Evolutionary conservation across 2,888 invertebrate species (phyloP).

Genomic region (Epirrhoe tristata): DNA sequence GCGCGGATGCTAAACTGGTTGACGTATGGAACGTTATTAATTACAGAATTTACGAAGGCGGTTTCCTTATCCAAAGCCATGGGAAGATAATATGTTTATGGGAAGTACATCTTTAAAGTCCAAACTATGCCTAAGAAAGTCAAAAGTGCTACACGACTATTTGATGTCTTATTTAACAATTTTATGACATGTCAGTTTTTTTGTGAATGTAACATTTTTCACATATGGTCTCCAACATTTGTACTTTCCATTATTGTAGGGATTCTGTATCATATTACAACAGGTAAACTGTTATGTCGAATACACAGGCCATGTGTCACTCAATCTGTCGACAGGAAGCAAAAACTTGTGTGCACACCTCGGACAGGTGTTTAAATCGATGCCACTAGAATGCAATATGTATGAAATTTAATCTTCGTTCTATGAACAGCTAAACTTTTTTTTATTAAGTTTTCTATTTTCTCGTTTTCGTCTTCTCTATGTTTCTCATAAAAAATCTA

Average conservation of each 20-base stretch:
- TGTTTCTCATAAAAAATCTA: too few species aligned
- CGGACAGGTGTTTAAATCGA: conserved; percentile 32
- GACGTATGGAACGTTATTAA: conserved; percentile 63
- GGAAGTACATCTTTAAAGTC: conserved; percentile 30
- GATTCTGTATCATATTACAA: conserved; percentile 27
- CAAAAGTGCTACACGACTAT: conserved; percentile 4
- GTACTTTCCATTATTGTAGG: conserved; percentile 14
- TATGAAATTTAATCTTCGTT: conserved; percentile 15
- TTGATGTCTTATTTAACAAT: neutral
- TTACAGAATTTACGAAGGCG: conserved; percentile 55
- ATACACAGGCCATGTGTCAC: conserved; percentile 31
- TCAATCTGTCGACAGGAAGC: conserved; percentile 28
- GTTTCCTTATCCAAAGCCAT: conserved; percentile 54
- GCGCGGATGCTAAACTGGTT: conserved; percentile 62
- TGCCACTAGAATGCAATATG: conserved; percentile 23
- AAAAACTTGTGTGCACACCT: conserved; percentile 23
- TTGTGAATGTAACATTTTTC: neutral
- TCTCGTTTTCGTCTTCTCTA: too few species aligned
- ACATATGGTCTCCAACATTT: neutral
- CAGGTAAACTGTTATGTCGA: conserved; percentile 25
- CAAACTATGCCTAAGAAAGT: conserved; percentile 18
- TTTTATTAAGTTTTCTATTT: too few species aligned
- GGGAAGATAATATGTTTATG: conserved; percentile 54
- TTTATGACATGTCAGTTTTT: neutral
- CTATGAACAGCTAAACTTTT: too few species aligned